phyloP scores from a whole-genome alignment of 1,140 invertebrate species.

The Euglossa dilemma region DNA sequence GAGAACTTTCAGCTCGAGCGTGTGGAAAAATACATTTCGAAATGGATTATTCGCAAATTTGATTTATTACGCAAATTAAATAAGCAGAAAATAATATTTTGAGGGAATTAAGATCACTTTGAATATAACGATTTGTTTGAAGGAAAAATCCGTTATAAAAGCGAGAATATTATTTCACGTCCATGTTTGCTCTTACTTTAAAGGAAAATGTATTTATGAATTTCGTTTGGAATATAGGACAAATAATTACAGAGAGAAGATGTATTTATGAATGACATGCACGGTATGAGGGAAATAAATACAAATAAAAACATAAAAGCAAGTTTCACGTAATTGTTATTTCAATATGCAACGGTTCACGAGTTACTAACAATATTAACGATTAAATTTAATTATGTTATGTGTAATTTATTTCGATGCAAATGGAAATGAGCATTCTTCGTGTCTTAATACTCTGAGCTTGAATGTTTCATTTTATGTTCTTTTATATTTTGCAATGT shows the following conservation, averaged over 20 bases:
- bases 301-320: constrained; percentile 16
- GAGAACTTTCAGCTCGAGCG: not conserved
- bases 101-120: not conserved
- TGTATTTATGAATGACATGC: not conserved
- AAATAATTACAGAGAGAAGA: too few species aligned
- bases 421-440: not conserved
- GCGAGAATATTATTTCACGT: not conserved
- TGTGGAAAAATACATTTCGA: too few species aligned
- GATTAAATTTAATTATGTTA: constrained; percentile 22
- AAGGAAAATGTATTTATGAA: not conserved
- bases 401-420: constrained; percentile 13
- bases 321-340: constrained; percentile 23
- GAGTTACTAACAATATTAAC: constrained; percentile 10
- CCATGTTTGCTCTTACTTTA: too few species aligned
- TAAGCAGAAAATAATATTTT: not conserved
- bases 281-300: not conserved
- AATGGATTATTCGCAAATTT: not conserved
- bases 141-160: not conserved
- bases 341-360: not conserved
- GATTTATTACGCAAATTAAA: not conserved
- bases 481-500: too few species aligned
- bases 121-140: not conserved
- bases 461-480: not conserved
- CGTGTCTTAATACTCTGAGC: not conserved
- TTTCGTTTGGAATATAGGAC: too few species aligned